Evolutionary conservation across 2,888 invertebrate species (phyloP).

Genomic region (Gasteruption jaculator): DNA sequence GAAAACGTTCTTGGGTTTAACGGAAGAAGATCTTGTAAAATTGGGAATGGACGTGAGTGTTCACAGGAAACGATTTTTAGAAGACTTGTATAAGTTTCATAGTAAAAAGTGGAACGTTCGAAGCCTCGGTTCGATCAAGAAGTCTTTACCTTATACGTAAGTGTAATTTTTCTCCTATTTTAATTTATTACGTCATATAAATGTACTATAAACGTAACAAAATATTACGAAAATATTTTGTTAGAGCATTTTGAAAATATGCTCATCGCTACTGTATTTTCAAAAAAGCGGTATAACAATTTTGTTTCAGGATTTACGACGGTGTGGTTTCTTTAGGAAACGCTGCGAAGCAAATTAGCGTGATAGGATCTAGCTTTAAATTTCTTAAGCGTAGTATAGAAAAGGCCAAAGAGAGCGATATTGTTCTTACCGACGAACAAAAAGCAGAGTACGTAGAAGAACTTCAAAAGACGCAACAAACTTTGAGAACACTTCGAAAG

Average conservation of each 20-base stretch:
- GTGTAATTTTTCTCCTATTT: slow-evolving; percentile 15
- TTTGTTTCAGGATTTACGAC: slow-evolving; percentile 55
- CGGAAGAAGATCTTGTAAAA: slow-evolving; percentile 57
- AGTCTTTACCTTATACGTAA: slow-evolving; percentile 30
- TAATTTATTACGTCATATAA: slow-evolving; percentile 4
- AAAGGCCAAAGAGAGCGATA: slow-evolving; percentile 17
- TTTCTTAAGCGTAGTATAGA: slow-evolving; percentile 48
- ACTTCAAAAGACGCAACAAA: slow-evolving; percentile 26
- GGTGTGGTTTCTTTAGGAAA: slow-evolving; percentile 56
- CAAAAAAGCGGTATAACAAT: too few relatives aligned
- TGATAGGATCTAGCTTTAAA: slow-evolving; percentile 58
- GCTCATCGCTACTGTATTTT: too few relatives aligned
- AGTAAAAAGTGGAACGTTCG: slow-evolving; percentile 56
- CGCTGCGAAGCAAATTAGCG: slow-evolving; percentile 57
- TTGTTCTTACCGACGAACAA: slow-evolving; percentile 20
- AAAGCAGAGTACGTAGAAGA: slow-evolving; percentile 25
- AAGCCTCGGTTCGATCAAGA: slow-evolving; percentile 31
- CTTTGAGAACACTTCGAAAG: slow-evolving; percentile 26
- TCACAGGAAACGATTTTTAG: slow-evolving; percentile 57
- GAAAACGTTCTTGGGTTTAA: slow-evolving; percentile 57
- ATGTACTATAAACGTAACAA: too few relatives aligned
- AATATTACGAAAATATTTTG: slow-evolving; percentile 55
- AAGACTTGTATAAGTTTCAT: slow-evolving; percentile 59
- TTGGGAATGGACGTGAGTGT: slow-evolving; percentile 60
- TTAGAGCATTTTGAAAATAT: slow-evolving; percentile 33